phyloP scores from a whole-genome alignment of 2,797 vertebrate species.

The Melanotaenia maccullochi region DNA sequence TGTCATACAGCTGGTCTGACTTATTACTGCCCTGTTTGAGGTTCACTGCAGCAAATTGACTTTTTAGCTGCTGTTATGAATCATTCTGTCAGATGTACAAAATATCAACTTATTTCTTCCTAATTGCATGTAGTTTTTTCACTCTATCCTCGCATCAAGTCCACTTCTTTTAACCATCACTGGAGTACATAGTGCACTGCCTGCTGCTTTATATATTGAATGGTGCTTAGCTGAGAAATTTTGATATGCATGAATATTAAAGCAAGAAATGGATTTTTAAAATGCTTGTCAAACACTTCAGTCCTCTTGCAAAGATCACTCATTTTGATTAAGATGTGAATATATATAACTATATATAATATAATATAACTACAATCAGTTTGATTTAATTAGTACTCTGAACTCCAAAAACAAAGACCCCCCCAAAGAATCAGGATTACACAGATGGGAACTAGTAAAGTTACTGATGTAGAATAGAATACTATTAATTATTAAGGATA shows the following conservation, averaged over 20 bases:
- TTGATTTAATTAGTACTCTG: not conserved
- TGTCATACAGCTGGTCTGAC: not conserved
- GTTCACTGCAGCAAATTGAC: conserved; percentile 24
- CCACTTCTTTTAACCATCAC: conserved; percentile 52
- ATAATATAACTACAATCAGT: not conserved
- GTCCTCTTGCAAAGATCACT: no score
- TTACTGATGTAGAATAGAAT: not conserved
- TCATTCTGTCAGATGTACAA: not conserved
- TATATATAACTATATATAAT: no score
- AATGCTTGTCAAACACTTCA: not conserved
- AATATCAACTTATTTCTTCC: conserved; percentile 7
- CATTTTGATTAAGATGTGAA: no score
- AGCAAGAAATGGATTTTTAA: not conserved
- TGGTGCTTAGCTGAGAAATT: not conserved
- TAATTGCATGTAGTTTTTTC: not conserved
- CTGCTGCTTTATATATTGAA: conserved; percentile 19
- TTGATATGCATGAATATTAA: not conserved
- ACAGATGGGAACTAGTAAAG: not conserved
- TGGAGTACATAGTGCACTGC: conserved; percentile 37
- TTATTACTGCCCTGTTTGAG: conserved; percentile 3
- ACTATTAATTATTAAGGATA: not conserved
- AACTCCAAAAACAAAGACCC: not conserved
- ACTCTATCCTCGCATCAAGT: conserved; percentile 20
- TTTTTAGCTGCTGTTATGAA: conserved; percentile 15
- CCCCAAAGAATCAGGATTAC: not conserved